Conservation (phyloP, 2,113 vertebrate genomes). For the Lepisosteus osseus region DNA sequence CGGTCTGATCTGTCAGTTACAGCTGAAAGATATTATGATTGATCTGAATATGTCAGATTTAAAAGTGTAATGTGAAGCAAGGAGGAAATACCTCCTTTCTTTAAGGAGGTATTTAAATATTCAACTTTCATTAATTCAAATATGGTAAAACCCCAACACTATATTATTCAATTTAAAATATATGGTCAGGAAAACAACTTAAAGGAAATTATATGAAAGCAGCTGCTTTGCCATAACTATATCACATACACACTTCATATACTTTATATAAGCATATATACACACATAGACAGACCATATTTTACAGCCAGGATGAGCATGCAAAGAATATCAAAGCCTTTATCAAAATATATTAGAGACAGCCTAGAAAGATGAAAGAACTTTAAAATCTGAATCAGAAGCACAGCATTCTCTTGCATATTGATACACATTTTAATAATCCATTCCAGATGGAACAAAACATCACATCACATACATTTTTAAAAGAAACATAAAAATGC, state of each 20-base stretch:
- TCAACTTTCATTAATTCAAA: too few species aligned
- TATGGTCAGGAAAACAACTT: too few species aligned
- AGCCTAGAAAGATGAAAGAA: not conserved
- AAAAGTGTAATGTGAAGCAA: too few species aligned
- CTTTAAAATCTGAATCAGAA: too few species aligned
- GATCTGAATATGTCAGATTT: too few species aligned
- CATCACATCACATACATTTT: not conserved
- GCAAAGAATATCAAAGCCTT: not conserved
- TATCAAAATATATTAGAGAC: not conserved
- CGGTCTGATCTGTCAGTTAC: too few species aligned
- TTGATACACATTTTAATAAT: not conserved
- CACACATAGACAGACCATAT: slow-evolving; percentile 1
- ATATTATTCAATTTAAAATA: too few species aligned
- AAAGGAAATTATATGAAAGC: not conserved
- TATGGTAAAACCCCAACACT: too few species aligned
- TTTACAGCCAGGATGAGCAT: not conserved
- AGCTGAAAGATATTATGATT: too few species aligned
- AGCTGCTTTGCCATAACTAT: slow-evolving; percentile 14
- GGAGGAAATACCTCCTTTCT: too few species aligned
- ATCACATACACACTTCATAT: slow-evolving; percentile 3
- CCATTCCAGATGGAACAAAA: not conserved
- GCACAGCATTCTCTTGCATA: not conserved
- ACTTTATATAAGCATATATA: not conserved
- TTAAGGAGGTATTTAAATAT: too few species aligned
- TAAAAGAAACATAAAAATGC: not conserved